Base-by-base conservation (phyloP, 1,140 invertebrate species). In the Trachymyrmex cornetzi region DNA sequence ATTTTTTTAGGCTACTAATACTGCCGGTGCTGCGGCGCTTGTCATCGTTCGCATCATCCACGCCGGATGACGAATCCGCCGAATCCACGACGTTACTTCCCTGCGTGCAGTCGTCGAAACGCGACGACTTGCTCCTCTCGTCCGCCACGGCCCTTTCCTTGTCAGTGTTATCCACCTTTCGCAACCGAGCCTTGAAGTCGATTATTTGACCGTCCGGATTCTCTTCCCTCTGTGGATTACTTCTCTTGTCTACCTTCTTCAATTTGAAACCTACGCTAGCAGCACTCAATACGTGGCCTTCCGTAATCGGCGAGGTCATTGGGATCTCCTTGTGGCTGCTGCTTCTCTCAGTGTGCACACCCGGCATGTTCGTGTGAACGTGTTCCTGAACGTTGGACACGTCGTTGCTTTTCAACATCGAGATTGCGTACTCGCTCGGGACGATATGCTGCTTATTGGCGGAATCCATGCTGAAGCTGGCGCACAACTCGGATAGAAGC, bases 11-110 rank as follows among this genome's bases (percentile, higher is more conserved):
- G 93, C 98, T 99, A 93, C 97, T 98, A 92, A 99, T 99, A 95
- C 98, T 98, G 72, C 98, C 98, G 50, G 98, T 98, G 93, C 98
- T 99, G 71, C 98, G 97, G n/a, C 98, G 96, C 93, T 99, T 99
- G 91, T 98, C 98, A 81, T 98, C 97, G 3, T 95, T 96, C 82
- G 97, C 97, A n/a, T 97, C 97, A 3, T 95, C 96, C 82, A 86
- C 71, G 9, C 75, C 71, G 7, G 66, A 84, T n/a, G 74, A 71
- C 12, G 55, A 63, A 19, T 74, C 79, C 93, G 94, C 75, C 93
- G 95, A 88, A 12, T 94, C 93, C 4, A 90, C 95, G 72, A 94
- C 90, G 12, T 94, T 89, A 80, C 86, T 92, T 0, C 59, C 67
- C 75, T 75, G 72, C 30, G 87, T 63, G 14, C 87, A 81, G 59